A percentile compares a stretch with the other conserved stretches of the same genome.
phyloP scores from a whole-genome alignment of 92 coral and sea anemone genomes.

The Heteractis magnifica region DNA sequence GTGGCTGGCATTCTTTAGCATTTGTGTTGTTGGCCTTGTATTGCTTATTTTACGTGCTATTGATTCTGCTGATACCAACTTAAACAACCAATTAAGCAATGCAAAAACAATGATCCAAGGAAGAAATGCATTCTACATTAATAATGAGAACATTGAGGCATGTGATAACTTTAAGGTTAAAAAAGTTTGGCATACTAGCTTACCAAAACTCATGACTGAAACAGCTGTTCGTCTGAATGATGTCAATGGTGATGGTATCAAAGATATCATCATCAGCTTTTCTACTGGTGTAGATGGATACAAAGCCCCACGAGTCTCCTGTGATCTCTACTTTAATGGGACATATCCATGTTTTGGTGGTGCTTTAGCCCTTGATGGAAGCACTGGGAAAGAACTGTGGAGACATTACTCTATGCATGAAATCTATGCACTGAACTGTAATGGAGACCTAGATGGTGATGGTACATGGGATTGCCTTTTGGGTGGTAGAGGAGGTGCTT shows the following conservation, averaged over 20 bases:
- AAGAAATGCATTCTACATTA: constrained; percentile 5
- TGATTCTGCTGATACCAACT: constrained; percentile 43
- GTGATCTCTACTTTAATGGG: constrained; percentile 92
- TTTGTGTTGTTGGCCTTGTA: constrained; percentile 74
- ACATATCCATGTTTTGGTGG: constrained; percentile 97
- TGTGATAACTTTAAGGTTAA: constrained; percentile 57
- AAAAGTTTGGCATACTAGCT: constrained; percentile 76
- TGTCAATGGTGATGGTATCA: constrained; percentile 83
- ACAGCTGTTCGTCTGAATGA: constrained; percentile 94
- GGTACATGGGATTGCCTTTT: constrained; percentile 89
- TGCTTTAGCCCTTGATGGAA: constrained; percentile 81
- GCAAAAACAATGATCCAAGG: constrained; percentile 50
- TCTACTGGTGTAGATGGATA: constrained; percentile 95
- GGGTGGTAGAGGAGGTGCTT: constrained; percentile 90
- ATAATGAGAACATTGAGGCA: constrained; percentile 50
- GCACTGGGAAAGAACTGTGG: constrained; percentile 87
- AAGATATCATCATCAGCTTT: constrained; percentile 86
- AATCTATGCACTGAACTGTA: constrained; percentile 87
- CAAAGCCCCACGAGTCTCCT: constrained; percentile 71
- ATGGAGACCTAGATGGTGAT: constrained; percentile 87
- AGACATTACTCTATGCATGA: constrained; percentile 97
- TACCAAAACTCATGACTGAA: constrained; percentile 95
- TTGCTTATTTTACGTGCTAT: constrained; percentile 65
- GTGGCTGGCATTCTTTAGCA: constrained; percentile 77
- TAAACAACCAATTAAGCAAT: constrained; percentile 23